Percentiles rank a stretch among this genome's conserved stretches.
These are phyloP conservation scores for Colletes gigas DNA, from an alignment of 1,140 invertebrate species.

Conservation along the genomic window DNA sequence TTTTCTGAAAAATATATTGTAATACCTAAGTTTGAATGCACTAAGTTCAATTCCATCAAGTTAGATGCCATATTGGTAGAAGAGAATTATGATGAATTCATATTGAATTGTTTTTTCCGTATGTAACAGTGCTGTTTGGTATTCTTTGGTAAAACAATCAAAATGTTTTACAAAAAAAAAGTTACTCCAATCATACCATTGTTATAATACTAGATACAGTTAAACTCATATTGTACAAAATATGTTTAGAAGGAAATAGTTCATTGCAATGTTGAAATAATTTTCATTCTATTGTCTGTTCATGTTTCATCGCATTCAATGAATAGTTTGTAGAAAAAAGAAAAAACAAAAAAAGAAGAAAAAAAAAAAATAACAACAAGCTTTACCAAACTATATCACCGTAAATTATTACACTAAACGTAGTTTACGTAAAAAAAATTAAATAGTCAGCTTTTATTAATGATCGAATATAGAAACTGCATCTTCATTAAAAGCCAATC, in stretches of 20 bases:
- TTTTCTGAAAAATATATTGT: constrained; percentile 53
- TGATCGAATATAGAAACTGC: constrained; percentile 36
- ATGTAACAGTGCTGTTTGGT: constrained; percentile 44
- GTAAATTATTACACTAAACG: constrained; percentile 37
- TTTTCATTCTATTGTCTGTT: constrained; percentile 40
- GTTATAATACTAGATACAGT: constrained; percentile 37
- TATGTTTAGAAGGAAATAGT: constrained; percentile 24
- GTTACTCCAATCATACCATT: constrained; percentile 35
- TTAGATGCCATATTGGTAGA: constrained; percentile 47
- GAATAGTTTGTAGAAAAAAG: constrained; percentile 19
- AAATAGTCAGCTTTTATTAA: constrained; percentile 35
- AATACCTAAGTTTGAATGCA: constrained; percentile 46
- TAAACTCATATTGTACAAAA: constrained; percentile 36
- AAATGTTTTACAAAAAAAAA: constrained; percentile 44
- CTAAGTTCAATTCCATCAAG: constrained; percentile 56
- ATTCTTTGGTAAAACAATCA: constrained; percentile 53
- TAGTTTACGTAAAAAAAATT: constrained; percentile 31
- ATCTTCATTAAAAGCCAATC: constrained; percentile 39
- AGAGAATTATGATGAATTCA: constrained; percentile 36
- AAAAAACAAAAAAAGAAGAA: neutral
- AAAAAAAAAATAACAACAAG: constrained; percentile 8
- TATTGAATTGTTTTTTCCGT: constrained; percentile 17
- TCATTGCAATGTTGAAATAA: constrained; percentile 33
- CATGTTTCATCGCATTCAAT: constrained; percentile 26
- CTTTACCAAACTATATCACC: constrained; percentile 37